A percentile compares a stretch with the other conserved stretches of the same genome.
phyloP scores from a whole-genome alignment of 2,888 invertebrate genomes.

The Phaonia tiefii region DNA sequence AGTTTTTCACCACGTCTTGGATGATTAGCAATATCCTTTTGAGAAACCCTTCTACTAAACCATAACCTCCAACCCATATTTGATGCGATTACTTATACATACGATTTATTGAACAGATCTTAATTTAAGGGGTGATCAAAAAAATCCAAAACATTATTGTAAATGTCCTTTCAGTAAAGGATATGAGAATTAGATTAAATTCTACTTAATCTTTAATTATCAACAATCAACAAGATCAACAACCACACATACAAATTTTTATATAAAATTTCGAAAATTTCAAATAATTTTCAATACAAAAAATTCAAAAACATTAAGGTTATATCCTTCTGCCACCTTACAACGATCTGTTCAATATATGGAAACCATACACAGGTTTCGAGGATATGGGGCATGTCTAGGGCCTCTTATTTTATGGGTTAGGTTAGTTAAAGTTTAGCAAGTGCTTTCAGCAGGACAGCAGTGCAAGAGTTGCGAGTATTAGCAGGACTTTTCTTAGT shows the following conservation, averaged over 20 bases:
- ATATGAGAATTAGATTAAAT: conserved; percentile 5
- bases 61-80: conserved; percentile 32
- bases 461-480: too few relatives aligned
- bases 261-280: conserved; percentile 11
- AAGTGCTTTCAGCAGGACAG: neutral
- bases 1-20: neutral
- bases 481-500: too few relatives aligned
- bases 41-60: neutral
- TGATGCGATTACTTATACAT: neutral
- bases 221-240: conserved; percentile 65
- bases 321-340: conserved; percentile 52
- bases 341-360: conserved; percentile 75
- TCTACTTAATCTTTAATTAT: conserved; percentile 1
- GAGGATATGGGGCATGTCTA: conserved; percentile 44
- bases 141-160: neutral
- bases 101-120: conserved; percentile 40
- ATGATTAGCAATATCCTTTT: neutral
- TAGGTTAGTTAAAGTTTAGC: conserved; percentile 5
- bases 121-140: conserved; percentile 19
- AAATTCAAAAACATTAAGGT: neutral
- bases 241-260: conserved; percentile 58
- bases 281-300: neutral
- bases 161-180: neutral
- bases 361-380: neutral
- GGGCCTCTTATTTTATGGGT: neutral